Percentiles rank a stretch among this genome's conserved stretches.
phyloP scores from a whole-genome alignment of 1,140 invertebrate genomes.

The Drosophila pallidifrons region DNA sequence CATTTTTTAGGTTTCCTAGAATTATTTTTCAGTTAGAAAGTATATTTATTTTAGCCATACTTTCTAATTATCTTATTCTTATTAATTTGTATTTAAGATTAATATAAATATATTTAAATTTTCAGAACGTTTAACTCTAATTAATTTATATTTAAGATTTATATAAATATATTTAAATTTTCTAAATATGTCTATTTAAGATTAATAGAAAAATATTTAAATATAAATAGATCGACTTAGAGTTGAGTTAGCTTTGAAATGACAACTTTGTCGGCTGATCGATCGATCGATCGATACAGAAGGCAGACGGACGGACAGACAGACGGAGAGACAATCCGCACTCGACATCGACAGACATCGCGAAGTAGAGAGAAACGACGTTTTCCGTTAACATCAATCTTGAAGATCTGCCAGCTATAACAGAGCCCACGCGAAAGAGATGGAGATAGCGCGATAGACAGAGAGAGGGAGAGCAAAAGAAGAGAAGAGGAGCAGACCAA shows the following conservation, averaged over 20 bases:
- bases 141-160: too few species aligned
- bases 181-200: too few species aligned
- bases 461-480: slow-evolving; percentile 16
- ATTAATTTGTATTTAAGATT: background rate
- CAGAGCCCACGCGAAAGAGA: slow-evolving; percentile 12
- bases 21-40: too few species aligned
- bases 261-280: slow-evolving; percentile 12
- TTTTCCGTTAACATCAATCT: slow-evolving; percentile 85
- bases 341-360: slow-evolving; percentile 53
- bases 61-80: too few species aligned
- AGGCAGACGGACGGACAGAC: background rate
- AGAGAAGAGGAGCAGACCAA: slow-evolving; percentile 6
- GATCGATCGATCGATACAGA: background rate
- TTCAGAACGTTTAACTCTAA: too few species aligned
- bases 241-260: background rate
- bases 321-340: slow-evolving; percentile 1
- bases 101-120: too few species aligned
- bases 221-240: too few species aligned
- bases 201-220: too few species aligned
- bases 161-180: too few species aligned
- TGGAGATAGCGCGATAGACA: slow-evolving; percentile 26
- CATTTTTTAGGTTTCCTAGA: too few species aligned
- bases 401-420: slow-evolving; percentile 54
- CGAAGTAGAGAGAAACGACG: slow-evolving; percentile 68
- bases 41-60: too few species aligned